Evolutionary conservation across 1,140 invertebrate genomes (phyloP), one percentile per base, ranked within the genome.

Genomic region (Andrena cerasifolii): DNA sequence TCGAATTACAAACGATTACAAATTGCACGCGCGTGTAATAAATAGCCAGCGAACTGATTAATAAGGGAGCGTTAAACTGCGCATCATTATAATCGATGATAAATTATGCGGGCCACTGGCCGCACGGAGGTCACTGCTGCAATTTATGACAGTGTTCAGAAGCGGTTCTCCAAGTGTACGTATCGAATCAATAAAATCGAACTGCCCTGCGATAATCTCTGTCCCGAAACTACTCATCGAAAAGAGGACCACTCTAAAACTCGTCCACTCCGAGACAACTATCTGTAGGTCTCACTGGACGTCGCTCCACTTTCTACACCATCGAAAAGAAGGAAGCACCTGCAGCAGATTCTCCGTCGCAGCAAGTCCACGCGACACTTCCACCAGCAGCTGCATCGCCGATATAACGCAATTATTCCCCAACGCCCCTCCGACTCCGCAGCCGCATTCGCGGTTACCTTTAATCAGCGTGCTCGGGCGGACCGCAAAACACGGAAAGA

Each of bases 401-500:
- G 26, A 31, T 58, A 58, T 58, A 40, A 18, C n/a, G 40, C 36
- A 26, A 45, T 43, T 45, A 49, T 51, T 21, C 36, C 16, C 10
- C 14, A 3, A 47, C 14, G 5, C 1, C 26, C 14, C 31, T 3
- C n/a, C 54, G 31, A 54, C 24, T 54, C 66, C 24, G 33, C n/a
- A 45, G 36, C 40, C 61, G 40, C 40, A 47, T 36, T 31, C 61
- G 62, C 72, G 72, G 67, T 75, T 75, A 75, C 65, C 73, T 68
- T 58, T 76, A 67, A 76, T 76, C 73, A 76, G 73, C 53, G 16
- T 36, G 63, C 43, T 58, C 51, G 65, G 45, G 63, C 53, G 28
- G 16, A 68, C 73, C 73, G 73, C 73, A 68, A 76, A 76, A 76
- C 73, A 68, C 65, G 65, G 73, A 76, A 76, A 76, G 73, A 76